Base-by-base conservation (phyloP, 2,113 vertebrate species). In the Pholis gunnellus region DNA sequence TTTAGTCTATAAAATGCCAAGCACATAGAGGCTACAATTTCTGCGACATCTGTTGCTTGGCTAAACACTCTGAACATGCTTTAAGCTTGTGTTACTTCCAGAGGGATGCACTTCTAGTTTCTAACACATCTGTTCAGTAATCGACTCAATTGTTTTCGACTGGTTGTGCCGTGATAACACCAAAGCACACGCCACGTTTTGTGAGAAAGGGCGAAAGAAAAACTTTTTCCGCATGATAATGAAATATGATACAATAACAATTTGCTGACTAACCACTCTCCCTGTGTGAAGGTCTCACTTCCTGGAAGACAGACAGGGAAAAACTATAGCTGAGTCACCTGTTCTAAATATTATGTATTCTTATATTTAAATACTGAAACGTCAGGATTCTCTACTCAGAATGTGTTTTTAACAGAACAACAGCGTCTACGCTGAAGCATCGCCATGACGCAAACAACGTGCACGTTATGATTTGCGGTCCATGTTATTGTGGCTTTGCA, bases 191-290 rank as follows among this genome's bases (percentile, higher is more conserved):
- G 0, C 44, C 44, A 50, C 9, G 48, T 20, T 50, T 7, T 8
- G 46, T 50, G 42, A 11, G 13, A 48, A 13, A 31, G 31, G 31
- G 31, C 31, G 31, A 1, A 9, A 36, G 38, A 46, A 38, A 38
- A 81, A 0, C 50, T 25, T 46, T 42, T 13, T 13, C 44, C 44
- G 2, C 38, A 59, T 18, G 52, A 70, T 18, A 15, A 56, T 72
- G 38, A 80, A 36, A 18, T 13, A 9, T 57, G 44, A 72, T 40
- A n/a, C 18, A n/a, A 50, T 17, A 42, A 56, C 72, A 75, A 75
- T 48, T 52, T 48, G 75, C 78, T 82, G 78, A 75, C 65, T 50
- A 64, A 75, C 36, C 48, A 9, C 20, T 52, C 7, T 18, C 48
- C 48, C 48, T 2, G 48, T 52, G 48, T 52, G 48, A 52, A 52